These are phyloP conservation scores for Ecliptopera silaceata DNA, from an alignment of 2,888 invertebrate species.

Conservation along the genomic window DNA sequence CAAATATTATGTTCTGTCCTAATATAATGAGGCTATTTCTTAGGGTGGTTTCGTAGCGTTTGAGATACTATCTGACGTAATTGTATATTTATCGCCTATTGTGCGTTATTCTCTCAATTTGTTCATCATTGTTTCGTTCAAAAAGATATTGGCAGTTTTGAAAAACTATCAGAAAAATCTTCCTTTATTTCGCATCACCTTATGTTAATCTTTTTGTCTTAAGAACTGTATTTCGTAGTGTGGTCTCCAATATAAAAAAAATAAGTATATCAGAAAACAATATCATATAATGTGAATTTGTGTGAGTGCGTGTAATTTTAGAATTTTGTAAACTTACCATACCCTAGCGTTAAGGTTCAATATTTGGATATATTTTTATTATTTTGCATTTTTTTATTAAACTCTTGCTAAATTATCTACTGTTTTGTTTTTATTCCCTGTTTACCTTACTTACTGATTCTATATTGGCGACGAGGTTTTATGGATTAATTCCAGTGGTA, in stretches of 20 bases:
- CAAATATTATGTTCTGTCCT: too few relatives aligned
- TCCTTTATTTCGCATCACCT: neutral
- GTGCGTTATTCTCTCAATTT: too few relatives aligned
- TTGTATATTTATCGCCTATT: too few relatives aligned
- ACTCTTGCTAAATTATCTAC: conserved; percentile 75
- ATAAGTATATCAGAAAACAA: conserved; percentile 8
- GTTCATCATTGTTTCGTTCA: too few relatives aligned
- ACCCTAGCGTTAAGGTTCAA: conserved; percentile 77
- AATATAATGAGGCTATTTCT: neutral
- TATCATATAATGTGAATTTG: too few relatives aligned
- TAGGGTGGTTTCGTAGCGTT: neutral
- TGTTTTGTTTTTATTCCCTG: conserved; percentile 45
- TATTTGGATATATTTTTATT: conserved; percentile 82
- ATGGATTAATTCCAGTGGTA: too few relatives aligned
- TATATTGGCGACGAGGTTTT: too few relatives aligned
- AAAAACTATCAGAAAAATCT: neutral
- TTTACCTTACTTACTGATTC: neutral
- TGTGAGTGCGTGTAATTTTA: conserved; percentile 71
- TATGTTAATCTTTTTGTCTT: neutral
- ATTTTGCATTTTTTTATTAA: conserved; percentile 83
- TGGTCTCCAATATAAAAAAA: neutral
- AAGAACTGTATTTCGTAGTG: conserved; percentile 13
- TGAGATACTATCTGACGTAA: too few relatives aligned
- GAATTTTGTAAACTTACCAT: conserved; percentile 71
- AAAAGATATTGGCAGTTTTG: neutral